phyloP scores from a whole-genome alignment of 2,113 vertebrate genomes.

The Irena cyanogastra region DNA sequence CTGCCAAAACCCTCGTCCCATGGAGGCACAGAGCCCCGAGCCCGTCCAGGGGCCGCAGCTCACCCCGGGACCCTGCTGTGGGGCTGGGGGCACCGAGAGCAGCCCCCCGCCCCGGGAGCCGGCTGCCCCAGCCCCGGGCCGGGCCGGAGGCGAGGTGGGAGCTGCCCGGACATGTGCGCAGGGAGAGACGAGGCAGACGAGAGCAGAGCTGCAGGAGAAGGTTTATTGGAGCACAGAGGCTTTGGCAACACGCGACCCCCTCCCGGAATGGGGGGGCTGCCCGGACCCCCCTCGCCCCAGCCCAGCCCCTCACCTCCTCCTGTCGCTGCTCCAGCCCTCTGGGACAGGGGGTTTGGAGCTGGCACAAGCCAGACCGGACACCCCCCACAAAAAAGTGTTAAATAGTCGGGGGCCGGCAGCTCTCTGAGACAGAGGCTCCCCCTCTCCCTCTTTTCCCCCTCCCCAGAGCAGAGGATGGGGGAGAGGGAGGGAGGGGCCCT shows the following conservation, averaged over 20 bases:
- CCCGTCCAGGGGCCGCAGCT: fast-evolving
- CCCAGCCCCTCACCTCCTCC: slow-evolving; percentile 12
- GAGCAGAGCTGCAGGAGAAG: slow-evolving; percentile 35
- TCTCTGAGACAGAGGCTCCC: background rate
- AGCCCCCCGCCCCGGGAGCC: no score
- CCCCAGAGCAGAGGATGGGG: background rate
- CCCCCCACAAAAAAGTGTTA: background rate
- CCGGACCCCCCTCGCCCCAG: background rate
- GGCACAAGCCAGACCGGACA: background rate
- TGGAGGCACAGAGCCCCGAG: fast-evolving
- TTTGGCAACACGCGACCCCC: background rate
- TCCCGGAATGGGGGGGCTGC: background rate
- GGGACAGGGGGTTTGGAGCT: background rate
- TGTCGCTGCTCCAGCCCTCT: background rate
- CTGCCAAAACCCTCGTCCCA: fast-evolving
- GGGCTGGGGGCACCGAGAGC: background rate
- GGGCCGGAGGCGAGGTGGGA: background rate
- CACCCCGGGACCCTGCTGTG: fast-evolving
- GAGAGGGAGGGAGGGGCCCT: background rate
- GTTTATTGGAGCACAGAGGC: slow-evolving; percentile 52
- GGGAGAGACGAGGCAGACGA: slow-evolving; percentile 32
- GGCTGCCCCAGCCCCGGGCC: fast-evolving
- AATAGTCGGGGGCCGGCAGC: background rate
- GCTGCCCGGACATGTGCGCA: background rate
- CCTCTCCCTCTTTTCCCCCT: background rate